These are phyloP conservation scores for Leptoclinus maculatus DNA, from an alignment of 2,797 vertebrate genomes.

Conservation along the genomic window DNA sequence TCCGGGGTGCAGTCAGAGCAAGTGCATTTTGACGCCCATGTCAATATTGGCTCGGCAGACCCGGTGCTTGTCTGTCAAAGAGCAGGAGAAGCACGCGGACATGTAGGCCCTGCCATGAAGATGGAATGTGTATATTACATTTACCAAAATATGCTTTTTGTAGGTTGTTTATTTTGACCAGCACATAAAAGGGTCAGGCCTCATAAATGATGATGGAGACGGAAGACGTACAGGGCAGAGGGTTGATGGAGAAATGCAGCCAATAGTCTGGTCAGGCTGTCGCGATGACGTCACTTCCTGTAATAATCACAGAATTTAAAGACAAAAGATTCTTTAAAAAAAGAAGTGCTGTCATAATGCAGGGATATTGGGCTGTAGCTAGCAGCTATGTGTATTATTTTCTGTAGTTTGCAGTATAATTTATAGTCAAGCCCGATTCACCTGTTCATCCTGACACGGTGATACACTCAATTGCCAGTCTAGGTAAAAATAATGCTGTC, in stretches of 20 bases:
- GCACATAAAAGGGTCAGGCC: constrained; percentile 31
- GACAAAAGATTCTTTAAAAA: background rate
- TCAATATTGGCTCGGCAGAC: constrained; percentile 70
- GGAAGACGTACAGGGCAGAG: background rate
- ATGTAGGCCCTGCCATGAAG: background rate
- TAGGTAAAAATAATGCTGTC: background rate
- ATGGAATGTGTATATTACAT: background rate
- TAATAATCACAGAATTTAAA: background rate
- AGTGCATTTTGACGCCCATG: constrained; percentile 74
- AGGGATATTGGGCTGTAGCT: background rate
- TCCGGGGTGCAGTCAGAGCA: constrained; percentile 76
- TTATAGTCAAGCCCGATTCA: background rate
- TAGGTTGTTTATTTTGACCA: background rate
- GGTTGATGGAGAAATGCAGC: constrained; percentile 33
- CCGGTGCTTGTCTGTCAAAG: background rate
- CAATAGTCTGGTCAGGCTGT: background rate
- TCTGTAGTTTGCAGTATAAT: background rate
- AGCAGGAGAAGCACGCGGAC: background rate
- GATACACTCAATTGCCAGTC: background rate
- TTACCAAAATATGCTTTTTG: background rate
- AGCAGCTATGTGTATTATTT: background rate
- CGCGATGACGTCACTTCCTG: constrained; percentile 46
- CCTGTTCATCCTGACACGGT: constrained; percentile 12
- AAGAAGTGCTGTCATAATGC: background rate
- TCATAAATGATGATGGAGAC: constrained; percentile 36